Conservation (phyloP, 2,113 vertebrate genomes). For the Mustela nigripes region DNA sequence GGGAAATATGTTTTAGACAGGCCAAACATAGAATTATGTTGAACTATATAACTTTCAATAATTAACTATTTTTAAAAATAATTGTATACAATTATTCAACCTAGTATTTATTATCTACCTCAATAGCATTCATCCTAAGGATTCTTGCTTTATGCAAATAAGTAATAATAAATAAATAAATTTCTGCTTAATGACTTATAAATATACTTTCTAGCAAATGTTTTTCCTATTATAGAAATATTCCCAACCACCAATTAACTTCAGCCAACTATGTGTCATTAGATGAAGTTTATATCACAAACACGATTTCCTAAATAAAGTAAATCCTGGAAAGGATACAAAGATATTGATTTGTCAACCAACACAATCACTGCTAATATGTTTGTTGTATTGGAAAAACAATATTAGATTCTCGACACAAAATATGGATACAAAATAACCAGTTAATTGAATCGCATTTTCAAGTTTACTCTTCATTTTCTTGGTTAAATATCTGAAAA, state of each 20-base stretch:
- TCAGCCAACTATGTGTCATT: neutral
- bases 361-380: neutral
- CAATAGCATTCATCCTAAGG: neutral
- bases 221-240: neutral
- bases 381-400: neutral
- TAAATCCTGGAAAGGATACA: neutral
- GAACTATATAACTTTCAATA: neutral
- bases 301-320: neutral
- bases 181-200: neutral
- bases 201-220: neutral
- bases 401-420: neutral
- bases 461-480: slow-evolving; percentile 20
- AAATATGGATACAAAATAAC: neutral
- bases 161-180: neutral
- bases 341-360: neutral
- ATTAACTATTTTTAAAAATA: neutral
- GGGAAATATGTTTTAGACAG: neutral
- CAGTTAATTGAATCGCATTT: neutral
- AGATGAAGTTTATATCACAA: neutral
- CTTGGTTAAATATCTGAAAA: neutral
- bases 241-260: neutral
- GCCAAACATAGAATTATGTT: neutral
- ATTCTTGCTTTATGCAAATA: neutral
- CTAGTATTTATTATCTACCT: neutral
- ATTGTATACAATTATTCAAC: neutral